Evolutionary conservation across 1,140 invertebrate genomes (phyloP).

Genomic region (Formica selysi): DNA sequence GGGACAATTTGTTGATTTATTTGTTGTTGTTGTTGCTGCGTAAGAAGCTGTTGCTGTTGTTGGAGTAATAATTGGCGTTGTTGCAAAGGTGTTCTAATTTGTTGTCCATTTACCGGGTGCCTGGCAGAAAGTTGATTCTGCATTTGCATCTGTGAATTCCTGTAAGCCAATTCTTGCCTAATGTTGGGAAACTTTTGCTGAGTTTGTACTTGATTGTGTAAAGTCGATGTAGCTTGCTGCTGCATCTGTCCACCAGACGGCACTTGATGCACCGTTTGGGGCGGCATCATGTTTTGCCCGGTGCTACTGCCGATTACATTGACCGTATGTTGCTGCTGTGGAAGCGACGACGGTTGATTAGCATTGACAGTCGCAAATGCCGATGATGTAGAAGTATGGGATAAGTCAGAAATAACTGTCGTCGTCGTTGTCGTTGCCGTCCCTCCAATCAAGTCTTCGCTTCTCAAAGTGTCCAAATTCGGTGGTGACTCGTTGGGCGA

Average conservation of each 20-base stretch:
- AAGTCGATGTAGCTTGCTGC: constrained; percentile 62
- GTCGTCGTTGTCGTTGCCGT: constrained; percentile 38
- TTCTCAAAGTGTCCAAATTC: constrained; percentile 82
- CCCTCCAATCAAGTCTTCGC: constrained; percentile 82
- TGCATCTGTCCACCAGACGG: constrained; percentile 69
- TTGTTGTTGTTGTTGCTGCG: constrained; percentile 68
- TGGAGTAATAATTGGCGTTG: constrained; percentile 78
- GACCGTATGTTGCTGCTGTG: constrained; percentile 77
- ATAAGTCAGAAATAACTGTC: constrained; percentile 73
- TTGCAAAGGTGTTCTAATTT: constrained; percentile 81
- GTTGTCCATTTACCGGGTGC: constrained; percentile 84
- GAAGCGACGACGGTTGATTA: constrained; percentile 83
- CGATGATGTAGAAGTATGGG: constrained; percentile 74
- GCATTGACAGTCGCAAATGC: constrained; percentile 84
- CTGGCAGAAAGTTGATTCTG: constrained; percentile 80
- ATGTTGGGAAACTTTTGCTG: constrained; percentile 83
- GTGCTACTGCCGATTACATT: constrained; percentile 58
- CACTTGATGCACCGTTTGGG: constrained; percentile 69
- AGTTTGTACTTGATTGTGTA: constrained; percentile 85
- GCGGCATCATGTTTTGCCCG: constrained; percentile 63
- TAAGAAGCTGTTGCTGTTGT: constrained; percentile 71
- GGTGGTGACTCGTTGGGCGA: constrained; percentile 80
- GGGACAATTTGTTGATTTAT: constrained; percentile 70
- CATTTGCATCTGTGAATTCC: constrained; percentile 78
- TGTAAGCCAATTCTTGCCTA: constrained; percentile 81